Conservation (phyloP, 1,140 invertebrate species). For the Drosophila arawakana region DNA sequence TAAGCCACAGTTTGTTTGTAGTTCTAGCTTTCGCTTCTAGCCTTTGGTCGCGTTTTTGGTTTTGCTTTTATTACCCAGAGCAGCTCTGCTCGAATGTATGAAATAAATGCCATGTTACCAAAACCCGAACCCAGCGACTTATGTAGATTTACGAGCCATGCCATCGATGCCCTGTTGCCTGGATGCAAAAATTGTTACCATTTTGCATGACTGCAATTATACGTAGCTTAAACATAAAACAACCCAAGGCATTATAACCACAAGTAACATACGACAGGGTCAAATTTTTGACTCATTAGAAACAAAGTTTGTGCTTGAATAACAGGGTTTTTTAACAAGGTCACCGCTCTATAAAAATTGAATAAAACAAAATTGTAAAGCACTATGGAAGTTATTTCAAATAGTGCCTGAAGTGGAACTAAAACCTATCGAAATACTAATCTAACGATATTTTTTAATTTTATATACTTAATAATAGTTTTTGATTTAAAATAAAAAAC, state of each 20-base stretch:
- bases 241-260: constrained; percentile 38
- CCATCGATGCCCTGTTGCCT: constrained; percentile 69
- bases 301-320: not conserved
- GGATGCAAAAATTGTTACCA: constrained; percentile 3
- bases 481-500: no score
- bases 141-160: constrained; percentile 75
- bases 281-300: constrained; percentile 3
- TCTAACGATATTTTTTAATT: no score
- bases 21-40: constrained; percentile 32
- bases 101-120: constrained; percentile 66
- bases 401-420: no score
- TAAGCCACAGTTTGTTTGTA: constrained; percentile 32
- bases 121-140: constrained; percentile 25
- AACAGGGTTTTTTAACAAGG: no score
- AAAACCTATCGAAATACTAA: no score
- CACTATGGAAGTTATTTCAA: not conserved
- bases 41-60: constrained; percentile 58
- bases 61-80: constrained; percentile 55
- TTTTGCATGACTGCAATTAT: constrained; percentile 74
- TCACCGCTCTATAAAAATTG: no score
- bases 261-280: constrained; percentile 37
- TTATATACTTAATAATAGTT: no score
- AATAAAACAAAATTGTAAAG: not conserved
- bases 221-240: constrained; percentile 40
- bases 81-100: constrained; percentile 69